A percentile compares a stretch with the other conserved stretches of the same genome.
Evolutionary conservation across 2,888 invertebrate species (phyloP).

Genomic region (Cerceris rybyensis): DNA sequence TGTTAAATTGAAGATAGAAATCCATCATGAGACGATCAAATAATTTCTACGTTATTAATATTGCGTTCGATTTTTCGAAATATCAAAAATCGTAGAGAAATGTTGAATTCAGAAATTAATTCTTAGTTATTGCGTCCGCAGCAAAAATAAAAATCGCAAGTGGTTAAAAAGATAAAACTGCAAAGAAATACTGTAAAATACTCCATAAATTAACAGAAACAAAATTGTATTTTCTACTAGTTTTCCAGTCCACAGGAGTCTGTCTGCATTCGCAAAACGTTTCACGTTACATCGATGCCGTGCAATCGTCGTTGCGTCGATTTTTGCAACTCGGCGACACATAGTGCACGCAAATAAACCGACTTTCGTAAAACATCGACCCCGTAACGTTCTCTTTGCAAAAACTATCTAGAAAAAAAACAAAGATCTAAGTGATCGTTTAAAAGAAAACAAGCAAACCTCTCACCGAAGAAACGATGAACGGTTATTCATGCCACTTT

Average conservation of each 20-base stretch:
- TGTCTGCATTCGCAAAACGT: constrained; percentile 24
- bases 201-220: neutral
- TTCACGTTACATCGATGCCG: neutral
- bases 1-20: too few relatives aligned
- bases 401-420: neutral
- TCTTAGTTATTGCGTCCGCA: too few relatives aligned
- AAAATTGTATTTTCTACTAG: neutral
- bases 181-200: neutral
- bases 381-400: neutral
- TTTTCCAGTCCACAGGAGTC: constrained; percentile 2
- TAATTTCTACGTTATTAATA: too few relatives aligned
- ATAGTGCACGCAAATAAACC: constrained; percentile 14
- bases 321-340: constrained; percentile 9
- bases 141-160: too few relatives aligned
- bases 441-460: too few relatives aligned
- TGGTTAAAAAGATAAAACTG: too few relatives aligned
- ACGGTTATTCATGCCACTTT: too few relatives aligned
- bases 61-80: too few relatives aligned
- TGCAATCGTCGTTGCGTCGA: constrained; percentile 13
- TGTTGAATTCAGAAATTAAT: too few relatives aligned
- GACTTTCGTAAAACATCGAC: constrained; percentile 29
- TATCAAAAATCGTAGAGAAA: too few relatives aligned
- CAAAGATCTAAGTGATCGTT: neutral
- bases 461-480: too few relatives aligned
- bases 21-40: too few relatives aligned